phyloP scores from a whole-genome alignment of 2,888 invertebrate genomes.

The Epirrita christyi region DNA sequence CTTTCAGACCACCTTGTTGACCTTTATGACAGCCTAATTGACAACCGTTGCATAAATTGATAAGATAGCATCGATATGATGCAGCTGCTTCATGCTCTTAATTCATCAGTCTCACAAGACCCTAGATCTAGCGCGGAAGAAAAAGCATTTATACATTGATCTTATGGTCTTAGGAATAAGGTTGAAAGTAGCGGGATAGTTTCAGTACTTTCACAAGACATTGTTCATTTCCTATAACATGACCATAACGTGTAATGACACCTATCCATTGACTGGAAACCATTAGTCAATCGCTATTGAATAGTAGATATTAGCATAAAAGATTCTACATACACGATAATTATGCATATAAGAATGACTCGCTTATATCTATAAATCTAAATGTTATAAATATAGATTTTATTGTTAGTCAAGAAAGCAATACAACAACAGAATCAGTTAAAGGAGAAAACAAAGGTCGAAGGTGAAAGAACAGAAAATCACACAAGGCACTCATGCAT shows the following conservation, averaged over 20 bases:
- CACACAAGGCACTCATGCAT: slow-evolving; percentile 42
- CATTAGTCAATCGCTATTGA: slow-evolving; percentile 37
- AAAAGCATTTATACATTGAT: slow-evolving; percentile 6
- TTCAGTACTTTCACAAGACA: slow-evolving; percentile 52
- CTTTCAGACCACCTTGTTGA: slow-evolving; percentile 33
- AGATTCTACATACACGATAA: slow-evolving; percentile 20
- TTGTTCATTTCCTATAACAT: slow-evolving; percentile 49
- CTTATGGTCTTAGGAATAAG: slow-evolving; percentile 14
- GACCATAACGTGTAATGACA: slow-evolving; percentile 43
- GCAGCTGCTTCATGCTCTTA: slow-evolving; percentile 48
- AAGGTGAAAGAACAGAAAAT: slow-evolving; percentile 48
- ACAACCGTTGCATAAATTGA: slow-evolving; percentile 39
- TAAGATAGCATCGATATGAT: slow-evolving; percentile 48
- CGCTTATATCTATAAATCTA: slow-evolving; percentile 9
- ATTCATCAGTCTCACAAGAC: slow-evolving; percentile 51
- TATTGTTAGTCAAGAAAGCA: too few species aligned
- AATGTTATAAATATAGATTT: background rate
- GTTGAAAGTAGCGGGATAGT: slow-evolving; percentile 23
- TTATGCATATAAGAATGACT: slow-evolving; percentile 9
- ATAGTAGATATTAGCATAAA: slow-evolving; percentile 28
- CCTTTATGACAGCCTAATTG: slow-evolving; percentile 32
- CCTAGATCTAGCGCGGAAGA: slow-evolving; percentile 43
- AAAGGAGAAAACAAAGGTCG: slow-evolving; percentile 44
- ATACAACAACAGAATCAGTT: slow-evolving; percentile 7
- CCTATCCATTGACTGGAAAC: slow-evolving; percentile 37